Conservation (phyloP, 1,140 invertebrate genomes). For the Coelopa frigida region DNA sequence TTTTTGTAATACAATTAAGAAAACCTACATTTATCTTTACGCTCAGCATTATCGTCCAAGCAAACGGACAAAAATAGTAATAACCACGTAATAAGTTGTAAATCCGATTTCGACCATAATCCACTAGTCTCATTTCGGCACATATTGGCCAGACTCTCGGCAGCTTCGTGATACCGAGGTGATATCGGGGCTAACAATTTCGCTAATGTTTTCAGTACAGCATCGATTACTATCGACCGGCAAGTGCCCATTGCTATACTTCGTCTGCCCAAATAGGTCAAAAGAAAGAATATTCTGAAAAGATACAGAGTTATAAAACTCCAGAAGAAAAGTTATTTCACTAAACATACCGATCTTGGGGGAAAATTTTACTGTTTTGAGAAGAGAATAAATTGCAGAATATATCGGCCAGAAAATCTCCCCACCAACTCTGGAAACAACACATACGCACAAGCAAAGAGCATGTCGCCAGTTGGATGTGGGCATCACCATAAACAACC, state of each 20-base stretch:
- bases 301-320: conserved; percentile 11
- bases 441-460: conserved; percentile 69
- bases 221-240: conserved; percentile 56
- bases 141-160: conserved; percentile 31
- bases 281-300: conserved; percentile 73
- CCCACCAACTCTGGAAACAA: conserved; percentile 75
- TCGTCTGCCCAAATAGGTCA: conserved; percentile 80
- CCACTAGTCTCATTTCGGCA: background rate
- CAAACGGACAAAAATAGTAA: conserved; percentile 70
- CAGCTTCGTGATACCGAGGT: conserved; percentile 52
- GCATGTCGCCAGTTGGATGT: conserved; percentile 51
- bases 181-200: conserved; percentile 51
- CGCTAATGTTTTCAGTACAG: conserved; percentile 54
- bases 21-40: conserved; percentile 45
- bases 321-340: background rate
- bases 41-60: conserved; percentile 54
- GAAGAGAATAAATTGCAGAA: conserved; percentile 71
- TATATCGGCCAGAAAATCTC: conserved; percentile 74
- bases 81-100: conserved; percentile 70
- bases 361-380: conserved; percentile 68
- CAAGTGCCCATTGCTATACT: conserved; percentile 57
- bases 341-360: conserved; percentile 68
- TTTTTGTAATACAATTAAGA: background rate
- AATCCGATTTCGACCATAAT: conserved; percentile 47
- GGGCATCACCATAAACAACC: conserved; percentile 41